Evolutionary conservation across 1,140 invertebrate species (phyloP), one percentile per base, ranked within the genome.

Genomic region (Pentalonia nigronervosa): DNA sequence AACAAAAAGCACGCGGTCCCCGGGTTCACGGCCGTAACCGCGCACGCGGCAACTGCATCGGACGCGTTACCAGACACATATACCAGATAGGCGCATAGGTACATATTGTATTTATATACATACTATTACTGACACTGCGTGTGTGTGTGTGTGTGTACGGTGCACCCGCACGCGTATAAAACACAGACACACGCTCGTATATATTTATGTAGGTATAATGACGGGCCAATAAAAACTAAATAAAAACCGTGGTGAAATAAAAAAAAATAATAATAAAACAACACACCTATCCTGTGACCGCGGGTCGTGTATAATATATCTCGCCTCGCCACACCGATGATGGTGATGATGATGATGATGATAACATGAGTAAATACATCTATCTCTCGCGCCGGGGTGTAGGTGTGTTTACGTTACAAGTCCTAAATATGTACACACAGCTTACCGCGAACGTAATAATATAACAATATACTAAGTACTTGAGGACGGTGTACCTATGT

Each of bases 1-100:
- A 56, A 89, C 88, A 89, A 86, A 89, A 89, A 53, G 87, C 47
- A 88, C 30, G 41, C 41, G 84, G 45, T 76, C 14, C 14, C 41
- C 84, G 87, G 23, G 88, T 89, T 56, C 88, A 56, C 88, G 88
- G 88, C 21, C 88, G 88, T n/a, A 7, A 25, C 3, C 30, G 34
- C n/a, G 41, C 4, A 2, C 41, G 25, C 21, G 21, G 84, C 23
- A 41, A 60, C 56, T 60, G 56, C 83, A 41, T 84, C 36, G 83
- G 36, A 11, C 50, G 50, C 50, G 50, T 53, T 53, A 53, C 23
- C 23, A 84, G 23, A 84, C 41, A 45, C 7, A 9, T 45, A 86
- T 45, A n/a, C 45, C 45, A 89, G n/a, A 36, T 34, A 23, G 41
- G 41, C 50, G 6, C 50, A 50, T 50, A 41, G 41, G 41, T 48